Base-by-base conservation (phyloP, 1,140 invertebrate genomes). In the Lamellibrachia luymesi region DNA sequence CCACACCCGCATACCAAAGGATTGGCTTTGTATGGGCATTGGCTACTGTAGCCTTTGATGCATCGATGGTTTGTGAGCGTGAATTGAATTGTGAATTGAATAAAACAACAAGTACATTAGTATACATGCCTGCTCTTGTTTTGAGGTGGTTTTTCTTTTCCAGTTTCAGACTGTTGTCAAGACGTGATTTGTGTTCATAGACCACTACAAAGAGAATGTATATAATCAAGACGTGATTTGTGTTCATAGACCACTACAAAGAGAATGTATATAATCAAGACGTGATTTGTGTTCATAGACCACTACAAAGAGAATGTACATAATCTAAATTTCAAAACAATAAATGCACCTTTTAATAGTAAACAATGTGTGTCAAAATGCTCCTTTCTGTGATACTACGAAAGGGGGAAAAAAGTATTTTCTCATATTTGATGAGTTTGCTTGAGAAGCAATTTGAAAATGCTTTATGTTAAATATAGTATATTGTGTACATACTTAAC, bases 201-300 rank as follows among this genome's bases (percentile, higher is more conserved):
- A 91, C 90, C 17, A 91, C 90, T 91, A n/a, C 49, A 91, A 91
- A 4, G 6, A 91, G 6, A 91, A 91, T 27, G n/a, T 25, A 27
- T 27, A 51, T 25, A 50, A n/a, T 91, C 90, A 49, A 91, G 50
- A n/a, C 90, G 90, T 91, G 90, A 91, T 91, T 91, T 91, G 8
- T 91, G 90, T n/a, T 91, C 90, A 91, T 91, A 91, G 90, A 91
- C 90, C 13, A 91, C 90, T 91, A n/a, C 38, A 91, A 91, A 2
- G 4, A 91, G 13, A 89, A 91, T 13, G n/a, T 25, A 13, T 13
- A 51, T 25, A 50, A n/a, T 91, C 90, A 49, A 91, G 50, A n/a
- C 90, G 90, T 91, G 90, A 91, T 91, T 91, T 91, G 8, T 91
- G 90, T n/a, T 91, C 90, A 91, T 91, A 91, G 90, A 91, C 90